phyloP scores from a whole-genome alignment of 2,797 vertebrate species.

The Adrianichthys oophorus region DNA sequence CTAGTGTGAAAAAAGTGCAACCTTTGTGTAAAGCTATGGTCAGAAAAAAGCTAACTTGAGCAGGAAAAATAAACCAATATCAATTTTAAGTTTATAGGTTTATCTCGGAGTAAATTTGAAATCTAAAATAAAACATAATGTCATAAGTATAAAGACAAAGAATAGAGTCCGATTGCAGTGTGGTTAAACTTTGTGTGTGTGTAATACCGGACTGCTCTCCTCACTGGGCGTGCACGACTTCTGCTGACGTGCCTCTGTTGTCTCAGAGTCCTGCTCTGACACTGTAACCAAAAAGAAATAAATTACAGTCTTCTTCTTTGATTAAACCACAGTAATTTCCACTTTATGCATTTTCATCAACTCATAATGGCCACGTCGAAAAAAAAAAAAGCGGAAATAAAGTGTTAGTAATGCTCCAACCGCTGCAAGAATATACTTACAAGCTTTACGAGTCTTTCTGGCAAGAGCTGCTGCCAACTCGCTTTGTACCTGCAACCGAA shows the following conservation, averaged over 20 bases:
- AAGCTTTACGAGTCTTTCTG: slow-evolving; percentile 91
- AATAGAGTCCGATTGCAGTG: too few relatives aligned
- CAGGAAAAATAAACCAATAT: neutral
- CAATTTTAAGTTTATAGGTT: neutral
- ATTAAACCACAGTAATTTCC: neutral
- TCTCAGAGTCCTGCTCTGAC: slow-evolving; percentile 79
- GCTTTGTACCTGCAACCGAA: slow-evolving; percentile 84
- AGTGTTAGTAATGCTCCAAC: slow-evolving; percentile 1
- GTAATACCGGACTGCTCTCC: slow-evolving; percentile 75
- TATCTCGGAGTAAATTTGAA: too few relatives aligned
- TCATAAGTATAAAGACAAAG: too few relatives aligned
- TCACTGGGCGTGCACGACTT: slow-evolving; percentile 68
- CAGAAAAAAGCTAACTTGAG: neutral
- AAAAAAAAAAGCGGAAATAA: neutral
- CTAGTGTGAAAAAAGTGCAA: neutral
- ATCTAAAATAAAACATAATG: too few relatives aligned
- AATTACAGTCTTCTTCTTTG: neutral
- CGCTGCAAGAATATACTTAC: slow-evolving; percentile 55
- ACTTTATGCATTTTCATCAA: neutral
- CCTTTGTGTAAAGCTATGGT: neutral
- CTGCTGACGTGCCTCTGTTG: slow-evolving; percentile 64
- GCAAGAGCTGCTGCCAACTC: slow-evolving; percentile 93
- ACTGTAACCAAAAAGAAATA: slow-evolving; percentile 58
- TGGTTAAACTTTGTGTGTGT: slow-evolving; percentile 5
- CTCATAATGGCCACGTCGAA: neutral